Conservation (phyloP, 2,113 vertebrate species). For the Myanophis thanlyinensis region DNA sequence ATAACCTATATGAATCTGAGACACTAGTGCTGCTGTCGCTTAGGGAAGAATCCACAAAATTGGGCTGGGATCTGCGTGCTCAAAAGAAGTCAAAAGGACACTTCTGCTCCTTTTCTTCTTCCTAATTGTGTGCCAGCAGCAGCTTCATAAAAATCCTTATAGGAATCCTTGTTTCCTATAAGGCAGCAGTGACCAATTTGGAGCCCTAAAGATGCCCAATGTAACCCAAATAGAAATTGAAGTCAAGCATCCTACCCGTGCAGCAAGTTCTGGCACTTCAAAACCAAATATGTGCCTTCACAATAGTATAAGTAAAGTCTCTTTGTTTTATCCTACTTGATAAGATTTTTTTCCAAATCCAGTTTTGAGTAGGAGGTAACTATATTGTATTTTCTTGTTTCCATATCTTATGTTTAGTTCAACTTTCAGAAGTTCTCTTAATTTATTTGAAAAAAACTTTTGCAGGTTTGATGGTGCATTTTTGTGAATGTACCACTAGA, state of each 20-base stretch:
- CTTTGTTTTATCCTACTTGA: not conserved
- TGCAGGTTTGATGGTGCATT: not conserved
- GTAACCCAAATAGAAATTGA: not conserved
- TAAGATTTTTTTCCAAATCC: not conserved
- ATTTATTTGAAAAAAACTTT: not conserved
- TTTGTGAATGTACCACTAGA: not conserved
- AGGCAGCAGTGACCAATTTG: not conserved
- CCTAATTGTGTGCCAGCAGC: not conserved
- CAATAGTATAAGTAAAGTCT: not conserved
- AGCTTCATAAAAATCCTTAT: not conserved
- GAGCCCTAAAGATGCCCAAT: not conserved
- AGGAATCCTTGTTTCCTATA: not conserved
- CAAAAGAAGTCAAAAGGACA: not conserved
- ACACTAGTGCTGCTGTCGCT: not conserved
- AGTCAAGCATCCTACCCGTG: not conserved
- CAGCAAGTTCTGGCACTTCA: not conserved
- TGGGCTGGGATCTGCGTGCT: not conserved
- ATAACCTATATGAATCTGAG: not conserved
- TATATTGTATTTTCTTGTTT: rapidly evolving
- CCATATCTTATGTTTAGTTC: not conserved
- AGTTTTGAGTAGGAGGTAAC: not conserved
- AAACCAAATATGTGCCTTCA: not conserved
- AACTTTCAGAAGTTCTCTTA: not conserved
- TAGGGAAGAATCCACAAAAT: not conserved
- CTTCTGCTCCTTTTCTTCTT: not conserved